phyloP scores from a whole-genome alignment of 2,797 vertebrate species.

The Sebastes diploproa region DNA sequence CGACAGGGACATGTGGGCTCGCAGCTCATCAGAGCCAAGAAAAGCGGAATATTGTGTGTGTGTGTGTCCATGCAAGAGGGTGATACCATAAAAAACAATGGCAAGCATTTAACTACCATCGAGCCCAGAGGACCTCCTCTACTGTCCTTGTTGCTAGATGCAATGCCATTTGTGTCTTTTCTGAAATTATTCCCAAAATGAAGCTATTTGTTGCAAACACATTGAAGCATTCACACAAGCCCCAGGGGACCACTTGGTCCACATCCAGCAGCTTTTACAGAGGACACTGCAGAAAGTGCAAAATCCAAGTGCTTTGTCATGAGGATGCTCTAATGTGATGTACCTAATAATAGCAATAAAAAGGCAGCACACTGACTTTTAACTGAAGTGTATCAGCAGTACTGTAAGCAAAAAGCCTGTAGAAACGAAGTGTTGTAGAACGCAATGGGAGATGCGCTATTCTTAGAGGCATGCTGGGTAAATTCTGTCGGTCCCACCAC shows the following conservation, averaged over 20 bases:
- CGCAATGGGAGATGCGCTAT: slow-evolving; percentile 35
- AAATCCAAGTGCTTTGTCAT: slow-evolving; percentile 14
- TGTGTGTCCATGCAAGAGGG: slow-evolving; percentile 6
- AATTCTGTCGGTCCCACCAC: slow-evolving; percentile 60
- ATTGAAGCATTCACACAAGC: slow-evolving; percentile 7
- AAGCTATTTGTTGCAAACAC: slow-evolving; percentile 19
- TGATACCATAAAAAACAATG: slow-evolving; percentile 44
- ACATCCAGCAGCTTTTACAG: slow-evolving; percentile 47
- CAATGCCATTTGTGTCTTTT: slow-evolving; percentile 10
- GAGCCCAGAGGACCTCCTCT: slow-evolving; percentile 27
- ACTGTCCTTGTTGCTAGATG: slow-evolving; percentile 8
- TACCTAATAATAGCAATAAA: not conserved
- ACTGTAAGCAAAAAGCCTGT: not conserved
- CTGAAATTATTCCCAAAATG: slow-evolving; percentile 31
- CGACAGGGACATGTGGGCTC: slow-evolving; percentile 64
- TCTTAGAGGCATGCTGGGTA: slow-evolving; percentile 50
- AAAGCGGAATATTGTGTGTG: slow-evolving; percentile 40
- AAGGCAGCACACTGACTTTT: not conserved
- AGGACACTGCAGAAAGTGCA: slow-evolving; percentile 9
- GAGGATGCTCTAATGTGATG: not conserved
- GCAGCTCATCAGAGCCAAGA: slow-evolving; percentile 58
- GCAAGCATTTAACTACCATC: slow-evolving; percentile 41
- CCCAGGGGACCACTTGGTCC: slow-evolving; percentile 31
- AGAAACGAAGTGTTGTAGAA: slow-evolving; percentile 2
- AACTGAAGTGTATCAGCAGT: not conserved